phyloP scores from a whole-genome alignment of 30 jellyfish, hydroid and myxozoan species.

The Mastigias papua region DNA sequence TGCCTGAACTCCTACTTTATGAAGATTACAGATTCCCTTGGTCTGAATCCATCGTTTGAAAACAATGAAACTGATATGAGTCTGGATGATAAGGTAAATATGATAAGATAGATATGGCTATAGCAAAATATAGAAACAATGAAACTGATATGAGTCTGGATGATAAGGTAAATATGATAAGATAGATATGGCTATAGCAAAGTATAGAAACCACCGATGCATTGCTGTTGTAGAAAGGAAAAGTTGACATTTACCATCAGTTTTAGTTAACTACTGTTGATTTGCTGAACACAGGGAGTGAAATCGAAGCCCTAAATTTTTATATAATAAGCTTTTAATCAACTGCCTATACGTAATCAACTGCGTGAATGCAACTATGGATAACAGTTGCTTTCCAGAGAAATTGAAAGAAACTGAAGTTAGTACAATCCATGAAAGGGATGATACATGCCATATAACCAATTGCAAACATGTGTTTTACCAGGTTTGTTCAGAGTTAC shows the following conservation, averaged over 20 bases:
- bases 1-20: slow-evolving; percentile 27
- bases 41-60: neutral
- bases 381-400: no score
- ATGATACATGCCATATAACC: no score
- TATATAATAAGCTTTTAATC: no score
- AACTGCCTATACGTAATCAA: no score
- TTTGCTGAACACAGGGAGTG: no score
- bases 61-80: neutral
- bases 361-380: no score
- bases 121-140: neutral
- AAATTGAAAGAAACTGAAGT: no score
- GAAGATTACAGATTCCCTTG: slow-evolving; percentile 41
- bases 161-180: neutral
- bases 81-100: no score
- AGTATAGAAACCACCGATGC: slow-evolving; percentile 9
- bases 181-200: slow-evolving; percentile 16
- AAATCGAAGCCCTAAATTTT: no score
- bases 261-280: slow-evolving; percentile 15
- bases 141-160: neutral
- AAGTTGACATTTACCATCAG: neutral
- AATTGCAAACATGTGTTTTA: no score
- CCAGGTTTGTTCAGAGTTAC: no score
- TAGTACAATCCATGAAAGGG: no score
- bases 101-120: slow-evolving; percentile 6
- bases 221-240: slow-evolving; percentile 2